These are phyloP conservation scores for Leucophenga montana DNA, from an alignment of 2,888 invertebrate genomes.

Conservation along the genomic window DNA sequence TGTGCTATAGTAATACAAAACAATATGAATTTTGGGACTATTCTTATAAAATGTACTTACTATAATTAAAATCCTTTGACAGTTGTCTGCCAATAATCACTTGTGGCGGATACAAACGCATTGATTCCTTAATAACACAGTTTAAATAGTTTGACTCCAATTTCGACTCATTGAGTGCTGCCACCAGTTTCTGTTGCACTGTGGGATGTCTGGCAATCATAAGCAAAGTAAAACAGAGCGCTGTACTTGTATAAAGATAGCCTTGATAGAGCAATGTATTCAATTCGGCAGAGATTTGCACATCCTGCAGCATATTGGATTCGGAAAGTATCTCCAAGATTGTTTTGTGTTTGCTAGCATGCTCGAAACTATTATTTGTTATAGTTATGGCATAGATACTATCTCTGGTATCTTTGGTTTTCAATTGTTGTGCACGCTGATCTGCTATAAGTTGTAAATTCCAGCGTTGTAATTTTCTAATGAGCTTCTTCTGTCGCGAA, in stretches of 20 bases:
- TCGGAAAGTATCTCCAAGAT: conserved; percentile 45
- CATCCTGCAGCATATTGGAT: conserved; percentile 26
- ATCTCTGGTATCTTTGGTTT: neutral
- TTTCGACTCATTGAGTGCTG: neutral
- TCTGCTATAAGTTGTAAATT: conserved; percentile 38
- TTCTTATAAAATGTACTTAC: conserved; percentile 39
- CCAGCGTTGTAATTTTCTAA: conserved; percentile 41
- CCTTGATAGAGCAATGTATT: conserved; percentile 53
- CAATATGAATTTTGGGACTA: neutral
- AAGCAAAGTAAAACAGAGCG: conserved; percentile 50
- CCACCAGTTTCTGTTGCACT: conserved; percentile 45
- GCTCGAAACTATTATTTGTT: conserved; percentile 31
- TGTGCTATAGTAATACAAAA: conserved; percentile 42
- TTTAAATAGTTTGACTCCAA: conserved; percentile 41
- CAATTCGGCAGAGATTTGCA: conserved; percentile 47
- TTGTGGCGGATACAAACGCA: conserved; percentile 79
- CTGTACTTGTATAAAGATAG: conserved; percentile 46
- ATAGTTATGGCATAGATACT: neutral
- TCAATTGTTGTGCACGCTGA: conserved; percentile 12
- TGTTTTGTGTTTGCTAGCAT: conserved; percentile 35
- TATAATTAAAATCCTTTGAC: conserved; percentile 49
- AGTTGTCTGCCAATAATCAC: conserved; percentile 51
- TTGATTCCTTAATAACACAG: conserved; percentile 76
- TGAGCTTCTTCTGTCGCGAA: conserved; percentile 43
- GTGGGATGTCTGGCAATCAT: conserved; percentile 53